A percentile compares a stretch with the other conserved stretches of the same genome.
phyloP scores from a whole-genome alignment of 2,888 invertebrate species.

The Girardia tigrina region DNA sequence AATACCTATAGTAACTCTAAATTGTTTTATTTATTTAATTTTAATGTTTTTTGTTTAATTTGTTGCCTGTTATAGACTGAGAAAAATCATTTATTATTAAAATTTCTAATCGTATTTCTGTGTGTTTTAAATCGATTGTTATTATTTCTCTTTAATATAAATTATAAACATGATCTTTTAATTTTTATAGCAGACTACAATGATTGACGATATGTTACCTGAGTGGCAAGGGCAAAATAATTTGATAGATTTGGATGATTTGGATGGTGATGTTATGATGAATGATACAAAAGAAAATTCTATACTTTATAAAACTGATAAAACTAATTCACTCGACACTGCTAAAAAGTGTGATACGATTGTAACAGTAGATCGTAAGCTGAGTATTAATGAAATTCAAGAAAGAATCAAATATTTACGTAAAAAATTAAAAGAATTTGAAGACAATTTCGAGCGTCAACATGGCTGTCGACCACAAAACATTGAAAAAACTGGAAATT shows the following conservation, averaged over 20 bases:
- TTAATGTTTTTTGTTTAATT: too few species aligned
- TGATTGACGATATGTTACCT: neutral
- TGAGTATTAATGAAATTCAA: neutral
- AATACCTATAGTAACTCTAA: too few species aligned
- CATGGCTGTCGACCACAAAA: neutral
- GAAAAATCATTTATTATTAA: too few species aligned
- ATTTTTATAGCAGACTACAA: neutral
- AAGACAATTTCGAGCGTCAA: neutral
- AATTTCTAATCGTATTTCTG: too few species aligned
- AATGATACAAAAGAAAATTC: conserved; percentile 23
- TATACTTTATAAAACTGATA: neutral
- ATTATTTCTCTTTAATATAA: too few species aligned
- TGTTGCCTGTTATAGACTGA: too few species aligned
- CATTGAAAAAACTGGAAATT: conserved; percentile 7
- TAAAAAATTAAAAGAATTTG: neutral
- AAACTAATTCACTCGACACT: neutral
- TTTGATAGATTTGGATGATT: neutral
- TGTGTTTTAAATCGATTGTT: too few species aligned
- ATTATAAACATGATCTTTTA: too few species aligned
- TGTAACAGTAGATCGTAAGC: neutral
- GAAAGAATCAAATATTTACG: conserved; percentile 3
- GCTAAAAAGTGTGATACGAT: neutral
- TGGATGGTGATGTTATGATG: neutral
- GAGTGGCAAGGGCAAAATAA: conserved; percentile 6
- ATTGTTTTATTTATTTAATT: too few species aligned